These are phyloP conservation scores for Etheostoma nigrum DNA, from an alignment of 2,797 vertebrate species.

Conservation along the genomic window DNA sequence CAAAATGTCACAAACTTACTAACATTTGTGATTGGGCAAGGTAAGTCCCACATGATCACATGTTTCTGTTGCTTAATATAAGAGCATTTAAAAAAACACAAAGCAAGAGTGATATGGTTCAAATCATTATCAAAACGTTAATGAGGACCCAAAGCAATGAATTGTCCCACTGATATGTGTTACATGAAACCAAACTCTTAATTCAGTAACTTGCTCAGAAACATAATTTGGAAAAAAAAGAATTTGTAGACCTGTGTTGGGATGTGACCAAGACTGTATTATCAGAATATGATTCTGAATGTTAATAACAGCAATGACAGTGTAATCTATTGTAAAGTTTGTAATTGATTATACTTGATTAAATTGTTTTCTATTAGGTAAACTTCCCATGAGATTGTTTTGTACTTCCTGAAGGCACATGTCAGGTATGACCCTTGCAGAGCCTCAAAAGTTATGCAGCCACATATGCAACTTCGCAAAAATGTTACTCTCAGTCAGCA, in stretches of 20 bases:
- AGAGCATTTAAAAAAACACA: not conserved
- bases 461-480: slow-evolving; percentile 14
- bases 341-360: not conserved
- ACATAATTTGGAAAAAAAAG: not conserved
- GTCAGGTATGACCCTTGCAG: not conserved
- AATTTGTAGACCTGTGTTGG: not conserved
- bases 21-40: not conserved
- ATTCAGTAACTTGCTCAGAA: not conserved
- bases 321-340: not conserved
- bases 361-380: not conserved
- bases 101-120: not conserved
- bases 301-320: not conserved
- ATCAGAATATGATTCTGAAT: slow-evolving; percentile 5
- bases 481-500: slow-evolving; percentile 25
- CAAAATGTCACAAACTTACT: not conserved
- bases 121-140: not conserved
- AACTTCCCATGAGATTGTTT: not conserved
- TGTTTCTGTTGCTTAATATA: not conserved
- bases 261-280: not conserved
- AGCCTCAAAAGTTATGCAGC: slow-evolving; percentile 4
- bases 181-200: not conserved
- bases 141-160: not conserved
- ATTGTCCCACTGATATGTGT: not conserved
- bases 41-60: not conserved
- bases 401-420: not conserved